phyloP scores from a whole-genome alignment of 2,797 vertebrate genomes.

The Anolis apletophallus region DNA sequence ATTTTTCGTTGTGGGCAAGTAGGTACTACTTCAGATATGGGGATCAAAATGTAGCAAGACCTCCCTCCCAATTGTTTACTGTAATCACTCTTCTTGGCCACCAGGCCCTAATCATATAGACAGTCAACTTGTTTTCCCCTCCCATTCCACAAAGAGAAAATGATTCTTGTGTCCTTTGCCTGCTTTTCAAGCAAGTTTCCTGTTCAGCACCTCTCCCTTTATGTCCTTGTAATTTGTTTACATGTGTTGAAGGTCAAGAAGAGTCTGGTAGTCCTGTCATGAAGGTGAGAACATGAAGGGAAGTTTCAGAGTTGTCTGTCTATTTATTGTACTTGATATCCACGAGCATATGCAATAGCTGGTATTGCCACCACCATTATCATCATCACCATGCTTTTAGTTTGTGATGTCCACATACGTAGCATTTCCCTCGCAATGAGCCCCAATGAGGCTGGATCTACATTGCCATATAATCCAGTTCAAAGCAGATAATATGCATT shows the following conservation, averaged over 20 bases:
- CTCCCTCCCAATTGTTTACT: background rate
- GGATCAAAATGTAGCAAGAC: too few relatives aligned
- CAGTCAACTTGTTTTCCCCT: background rate
- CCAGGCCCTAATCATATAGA: background rate
- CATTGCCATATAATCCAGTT: too few relatives aligned
- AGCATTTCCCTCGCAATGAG: background rate
- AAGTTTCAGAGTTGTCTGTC: background rate
- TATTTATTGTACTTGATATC: background rate
- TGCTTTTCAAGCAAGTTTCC: background rate
- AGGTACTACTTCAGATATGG: too few relatives aligned
- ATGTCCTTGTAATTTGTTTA: background rate
- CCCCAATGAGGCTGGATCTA: background rate
- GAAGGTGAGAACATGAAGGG: background rate
- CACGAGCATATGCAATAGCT: background rate
- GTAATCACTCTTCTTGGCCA: background rate
- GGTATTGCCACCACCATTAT: background rate
- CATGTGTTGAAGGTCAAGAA: background rate
- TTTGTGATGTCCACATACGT: background rate
- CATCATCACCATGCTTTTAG: background rate
- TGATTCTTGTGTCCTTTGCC: background rate
- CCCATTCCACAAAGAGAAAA: background rate
- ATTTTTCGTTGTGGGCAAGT: too few relatives aligned
- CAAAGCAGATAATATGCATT: too few relatives aligned
- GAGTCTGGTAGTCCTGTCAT: background rate
- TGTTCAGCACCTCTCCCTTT: constrained; percentile 1